A percentile compares a stretch with the other conserved stretches of the same genome.
Conservation (phyloP, 2,113 vertebrate species). For the Platycercus adscitus region DNA sequence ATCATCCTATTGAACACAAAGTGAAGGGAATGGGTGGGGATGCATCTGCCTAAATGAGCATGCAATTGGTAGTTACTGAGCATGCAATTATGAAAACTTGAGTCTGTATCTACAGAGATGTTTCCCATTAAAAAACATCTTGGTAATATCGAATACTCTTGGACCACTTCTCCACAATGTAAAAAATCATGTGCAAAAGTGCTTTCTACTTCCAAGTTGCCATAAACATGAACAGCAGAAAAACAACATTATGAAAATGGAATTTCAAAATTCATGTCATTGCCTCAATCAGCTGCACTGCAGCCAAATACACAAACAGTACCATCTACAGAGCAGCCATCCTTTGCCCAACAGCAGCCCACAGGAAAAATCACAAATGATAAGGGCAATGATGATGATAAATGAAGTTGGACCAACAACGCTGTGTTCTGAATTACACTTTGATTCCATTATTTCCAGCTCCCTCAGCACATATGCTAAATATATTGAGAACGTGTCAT, state of each 20-base stretch:
- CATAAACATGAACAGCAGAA: neutral
- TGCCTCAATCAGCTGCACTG: neutral
- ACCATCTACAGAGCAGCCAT: neutral
- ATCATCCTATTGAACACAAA: neutral
- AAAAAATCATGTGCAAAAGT: slow-evolving; percentile 31
- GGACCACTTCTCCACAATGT: neutral
- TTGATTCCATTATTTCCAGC: neutral
- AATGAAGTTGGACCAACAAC: neutral
- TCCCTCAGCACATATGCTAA: neutral
- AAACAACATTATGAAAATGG: neutral
- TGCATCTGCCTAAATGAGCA: neutral
- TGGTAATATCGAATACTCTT: slow-evolving; percentile 31
- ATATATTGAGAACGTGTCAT: neutral
- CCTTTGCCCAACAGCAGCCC: neutral
- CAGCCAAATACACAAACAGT: neutral
- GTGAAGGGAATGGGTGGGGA: slow-evolving; percentile 12
- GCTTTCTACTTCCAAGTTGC: neutral
- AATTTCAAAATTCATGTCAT: neutral
- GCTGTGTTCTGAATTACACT: neutral
- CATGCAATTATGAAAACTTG: neutral
- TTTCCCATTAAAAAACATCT: slow-evolving; percentile 47
- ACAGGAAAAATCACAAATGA: neutral
- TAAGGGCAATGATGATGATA: neutral
- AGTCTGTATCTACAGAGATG: neutral
- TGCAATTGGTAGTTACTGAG: neutral